Base-by-base conservation (phyloP, 2,888 invertebrate species). In the Orthosia incerta region DNA sequence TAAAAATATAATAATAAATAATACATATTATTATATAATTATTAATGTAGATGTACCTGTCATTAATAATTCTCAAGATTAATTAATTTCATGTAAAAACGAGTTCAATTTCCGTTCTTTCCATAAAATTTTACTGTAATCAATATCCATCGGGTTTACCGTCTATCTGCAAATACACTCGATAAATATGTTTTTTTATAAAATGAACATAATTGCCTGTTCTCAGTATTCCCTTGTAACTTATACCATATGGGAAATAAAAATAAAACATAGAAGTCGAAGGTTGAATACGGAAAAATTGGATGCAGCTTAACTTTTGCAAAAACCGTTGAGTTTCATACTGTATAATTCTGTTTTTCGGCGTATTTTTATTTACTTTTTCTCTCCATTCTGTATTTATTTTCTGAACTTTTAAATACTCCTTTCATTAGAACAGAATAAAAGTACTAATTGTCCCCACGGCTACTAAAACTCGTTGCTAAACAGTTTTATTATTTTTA, bases 291-390 rank as follows among this genome's bases (percentile, higher is more conserved):
- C 16, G 9, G 4, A 11, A 70, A 39, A 50, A 20, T 2, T 16
- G 2, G n/a, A 71, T 71, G 55, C 55, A 56, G 46, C n/a, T 68
- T 18, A 50, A 23, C 15, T 23, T 70, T 56, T 16, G n/a, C n/a
- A 48, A 70, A 71, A 71, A 3, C 48, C 12, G 23, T 16, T 39
- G 18, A 18, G 39, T n/a, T 66, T 56, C 67, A 46, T 55, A 16
- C 15, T 31, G 3, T 31, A n/a, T n/a, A 46, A 13, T 53, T n/a
- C 15, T n/a, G 12, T 67, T 15, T 46, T 20, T 16, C 26, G 46
- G 20, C 16, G 4, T 31, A 31, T 11, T 53, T 63, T 31, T 18
- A 9, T 39, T 31, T 12, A 20, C n/a, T 48, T 46, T 46, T 46
- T 23, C n/a, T n/a, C 13, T 55, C 11, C 11, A 26, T 48, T 31